Evolutionary conservation across 2,888 invertebrate species (phyloP), one percentile per base, ranked within the genome.

Genomic region (Drosophila koepferae): DNA sequence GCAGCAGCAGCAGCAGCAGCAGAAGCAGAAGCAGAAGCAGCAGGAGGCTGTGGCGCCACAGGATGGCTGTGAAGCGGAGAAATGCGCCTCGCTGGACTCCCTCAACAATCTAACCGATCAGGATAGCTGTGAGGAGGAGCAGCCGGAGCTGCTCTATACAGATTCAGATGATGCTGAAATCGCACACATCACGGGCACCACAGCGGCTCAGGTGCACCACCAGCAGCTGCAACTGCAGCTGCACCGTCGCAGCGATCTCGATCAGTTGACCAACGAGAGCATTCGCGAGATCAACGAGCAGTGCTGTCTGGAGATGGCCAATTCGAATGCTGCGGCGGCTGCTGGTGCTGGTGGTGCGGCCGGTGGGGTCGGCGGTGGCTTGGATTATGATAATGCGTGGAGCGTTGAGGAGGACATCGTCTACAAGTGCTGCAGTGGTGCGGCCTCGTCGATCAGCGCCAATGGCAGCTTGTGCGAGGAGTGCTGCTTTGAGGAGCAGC

Each of bases 161-260:
- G 95, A 95, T 87, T 96, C 96, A 1, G 95, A 95, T 62, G 95
- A 95, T 68, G 95, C 95, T n/a, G 96, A 96, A 91, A 94, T 95
- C 48, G 94, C 94, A 2, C 93, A 93, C 59, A 92, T 93, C n/a
- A 92, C 93, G 0, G 92, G 92, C 48, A 92, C 91, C 49, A 93
- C 92, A 5, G 82, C 91, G 2, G 93, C 91, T 40, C 92, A 93
- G 74, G 91, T 93, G 61, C 93, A 92, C 59, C 86, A 79, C 6
- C 77, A 82, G 46, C 71, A 75, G 3, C 74, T 72, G 2, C 74
- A 67, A 9, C 46, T 72, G 18, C 77, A 72, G 16, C 64, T 69
- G 10, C 77, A 72, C 2, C 65, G 82, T 2, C 80, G 84, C 60
- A 91, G 92, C 79, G 93, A 93, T 83, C 82, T 93, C 16, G 93